These are phyloP conservation scores for Ctena decussata DNA, from an alignment of 2,888 invertebrate species.

Conservation along the genomic window DNA sequence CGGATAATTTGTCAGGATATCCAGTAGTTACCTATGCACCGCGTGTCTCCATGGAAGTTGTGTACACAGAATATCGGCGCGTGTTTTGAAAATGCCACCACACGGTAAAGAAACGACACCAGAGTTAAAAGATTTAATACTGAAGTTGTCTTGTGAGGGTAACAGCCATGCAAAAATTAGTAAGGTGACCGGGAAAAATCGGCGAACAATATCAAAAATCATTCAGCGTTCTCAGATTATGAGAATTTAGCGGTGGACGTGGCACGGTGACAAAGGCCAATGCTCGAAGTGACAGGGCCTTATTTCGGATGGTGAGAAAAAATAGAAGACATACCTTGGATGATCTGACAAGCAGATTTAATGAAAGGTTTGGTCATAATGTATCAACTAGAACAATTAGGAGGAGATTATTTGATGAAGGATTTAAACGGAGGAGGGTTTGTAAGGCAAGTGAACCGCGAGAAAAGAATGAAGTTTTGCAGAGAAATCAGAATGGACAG, in stretches of 20 bases:
- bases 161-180: not conserved
- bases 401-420: too few relatives aligned
- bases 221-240: not conserved
- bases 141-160: not conserved
- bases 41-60: not conserved
- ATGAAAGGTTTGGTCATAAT: not conserved
- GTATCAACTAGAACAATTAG: too few relatives aligned
- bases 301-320: too few relatives aligned
- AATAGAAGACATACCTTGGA: not conserved
- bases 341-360: not conserved
- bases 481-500: too few relatives aligned
- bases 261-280: not conserved
- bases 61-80: not conserved
- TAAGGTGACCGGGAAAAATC: not conserved
- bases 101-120: not conserved
- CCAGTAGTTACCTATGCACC: not conserved
- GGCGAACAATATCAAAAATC: not conserved
- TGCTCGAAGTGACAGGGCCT: not conserved
- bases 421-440: too few relatives aligned
- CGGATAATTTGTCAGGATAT: too few relatives aligned
- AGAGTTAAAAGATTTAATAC: not conserved
- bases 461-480: too few relatives aligned
- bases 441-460: too few relatives aligned
- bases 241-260: not conserved
- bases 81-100: not conserved